Percentiles rank a stretch among this genome's conserved stretches.
Conservation (phyloP, 2,888 invertebrate species). For the Meliscaeva auricollis region DNA sequence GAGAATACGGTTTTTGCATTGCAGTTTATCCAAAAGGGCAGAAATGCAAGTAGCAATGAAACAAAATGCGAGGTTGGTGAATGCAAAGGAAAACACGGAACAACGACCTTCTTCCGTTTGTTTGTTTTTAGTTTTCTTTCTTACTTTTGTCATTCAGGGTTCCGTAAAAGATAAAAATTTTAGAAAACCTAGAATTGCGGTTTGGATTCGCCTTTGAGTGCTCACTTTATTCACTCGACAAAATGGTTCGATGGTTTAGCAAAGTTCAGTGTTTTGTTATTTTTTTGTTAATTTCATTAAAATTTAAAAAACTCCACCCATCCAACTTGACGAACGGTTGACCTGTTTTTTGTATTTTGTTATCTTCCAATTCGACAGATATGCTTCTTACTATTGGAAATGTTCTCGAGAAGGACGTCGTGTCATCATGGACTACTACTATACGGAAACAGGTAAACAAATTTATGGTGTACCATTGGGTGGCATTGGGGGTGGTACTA, state of each 20-base stretch:
- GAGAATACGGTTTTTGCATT: slow-evolving; percentile 9
- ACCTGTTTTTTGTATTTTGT: slow-evolving; percentile 2
- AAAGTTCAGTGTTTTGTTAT: not conserved
- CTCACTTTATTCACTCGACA: slow-evolving; percentile 42
- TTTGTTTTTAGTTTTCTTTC: not conserved
- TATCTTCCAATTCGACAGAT: slow-evolving; percentile 85
- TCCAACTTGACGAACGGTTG: slow-evolving; percentile 35
- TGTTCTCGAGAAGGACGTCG: slow-evolving; percentile 87
- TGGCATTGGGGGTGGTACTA: slow-evolving; percentile 90
- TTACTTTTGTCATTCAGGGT: slow-evolving; percentile 8
- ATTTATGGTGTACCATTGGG: slow-evolving; percentile 96
- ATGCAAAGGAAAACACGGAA: slow-evolving; percentile 15
- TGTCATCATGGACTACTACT: slow-evolving; percentile 92
- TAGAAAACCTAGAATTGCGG: not conserved
- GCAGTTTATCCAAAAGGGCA: slow-evolving; percentile 26
- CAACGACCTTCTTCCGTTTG: slow-evolving; percentile 34
- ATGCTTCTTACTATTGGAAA: slow-evolving; percentile 89
- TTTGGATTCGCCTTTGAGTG: slow-evolving; percentile 40
- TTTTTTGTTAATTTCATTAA: no score
- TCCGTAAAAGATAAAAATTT: slow-evolving; percentile 10
- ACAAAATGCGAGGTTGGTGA: not conserved
- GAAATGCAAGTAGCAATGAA: slow-evolving; percentile 22
- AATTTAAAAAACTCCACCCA: slow-evolving; percentile 12
- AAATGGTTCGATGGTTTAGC: not conserved
- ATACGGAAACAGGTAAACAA: slow-evolving; percentile 89